These are phyloP conservation scores for Taphrorychus bicolor DNA, from an alignment of 2,888 invertebrate species.

Conservation along the genomic window DNA sequence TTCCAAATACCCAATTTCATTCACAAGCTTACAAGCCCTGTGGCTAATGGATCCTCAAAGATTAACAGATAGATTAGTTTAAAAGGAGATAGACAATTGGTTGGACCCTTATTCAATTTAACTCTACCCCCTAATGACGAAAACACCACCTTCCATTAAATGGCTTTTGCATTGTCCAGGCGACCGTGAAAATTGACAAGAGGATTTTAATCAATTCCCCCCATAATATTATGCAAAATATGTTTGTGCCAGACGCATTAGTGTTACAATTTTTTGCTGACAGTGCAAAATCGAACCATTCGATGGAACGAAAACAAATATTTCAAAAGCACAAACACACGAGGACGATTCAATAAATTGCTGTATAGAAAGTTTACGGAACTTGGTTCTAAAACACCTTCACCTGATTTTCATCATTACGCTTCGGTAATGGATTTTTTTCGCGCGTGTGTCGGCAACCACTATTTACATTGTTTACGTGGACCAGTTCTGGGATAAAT, in stretches of 20 bases:
- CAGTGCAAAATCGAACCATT: slow-evolving; percentile 8
- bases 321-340: slow-evolving; percentile 24
- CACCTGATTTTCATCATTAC: slow-evolving; percentile 6
- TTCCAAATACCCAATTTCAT: slow-evolving; percentile 18
- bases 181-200: slow-evolving; percentile 9
- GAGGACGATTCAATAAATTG: slow-evolving; percentile 24
- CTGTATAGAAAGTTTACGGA: slow-evolving; percentile 23
- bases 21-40: slow-evolving; percentile 25
- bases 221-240: neutral
- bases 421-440: no score
- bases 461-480: neutral
- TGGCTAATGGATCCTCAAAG: slow-evolving; percentile 35
- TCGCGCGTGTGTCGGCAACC: no score
- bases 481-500: neutral
- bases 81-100: slow-evolving; percentile 39
- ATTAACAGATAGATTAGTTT: slow-evolving; percentile 38
- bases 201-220: neutral
- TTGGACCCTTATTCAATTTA: slow-evolving; percentile 31
- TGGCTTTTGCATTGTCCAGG: slow-evolving; percentile 14
- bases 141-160: slow-evolving; percentile 25
- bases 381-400: slow-evolving; percentile 26
- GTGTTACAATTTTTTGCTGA: slow-evolving; percentile 10
- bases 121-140: slow-evolving; percentile 22
- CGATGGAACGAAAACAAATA: slow-evolving; percentile 30
- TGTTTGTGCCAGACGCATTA: neutral